Percentiles rank a stretch among this genome's conserved stretches.
phyloP scores from a whole-genome alignment of 2,888 invertebrate species.

The Mellilla xanthometata region DNA sequence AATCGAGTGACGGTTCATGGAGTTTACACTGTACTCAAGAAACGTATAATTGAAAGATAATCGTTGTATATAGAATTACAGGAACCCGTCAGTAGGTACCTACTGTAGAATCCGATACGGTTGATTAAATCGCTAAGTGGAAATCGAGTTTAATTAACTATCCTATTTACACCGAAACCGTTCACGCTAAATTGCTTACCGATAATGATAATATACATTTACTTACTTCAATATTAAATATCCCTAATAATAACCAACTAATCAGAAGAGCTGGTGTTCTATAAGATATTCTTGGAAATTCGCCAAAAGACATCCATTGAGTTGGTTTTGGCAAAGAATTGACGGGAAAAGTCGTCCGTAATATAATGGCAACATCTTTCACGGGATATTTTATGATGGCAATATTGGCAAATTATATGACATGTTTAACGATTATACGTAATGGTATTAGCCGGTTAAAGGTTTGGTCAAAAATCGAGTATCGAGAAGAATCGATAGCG shows the following conservation, averaged over 20 bases:
- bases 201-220: slow-evolving; percentile 8
- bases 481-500: too few relatives aligned
- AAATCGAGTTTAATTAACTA: slow-evolving; percentile 16
- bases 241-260: slow-evolving; percentile 25
- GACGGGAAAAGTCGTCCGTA: slow-evolving; percentile 33
- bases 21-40: too few relatives aligned
- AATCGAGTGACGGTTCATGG: too few relatives aligned
- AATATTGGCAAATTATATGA: slow-evolving; percentile 15
- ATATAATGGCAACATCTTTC: slow-evolving; percentile 23
- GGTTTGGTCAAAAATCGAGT: too few relatives aligned
- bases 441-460: slow-evolving; percentile 2
- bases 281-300: slow-evolving; percentile 32
- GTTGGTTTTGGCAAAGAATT: slow-evolving; percentile 51
- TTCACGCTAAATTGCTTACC: slow-evolving; percentile 17
- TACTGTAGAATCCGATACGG: slow-evolving; percentile 1
- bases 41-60: too few relatives aligned
- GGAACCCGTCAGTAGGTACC: too few relatives aligned
- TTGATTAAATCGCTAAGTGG: slow-evolving; percentile 12
- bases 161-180: slow-evolving; percentile 16
- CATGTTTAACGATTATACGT: slow-evolving; percentile 14
- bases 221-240: slow-evolving; percentile 18
- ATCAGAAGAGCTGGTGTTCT: slow-evolving; percentile 32
- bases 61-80: background rate
- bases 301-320: slow-evolving; percentile 46
- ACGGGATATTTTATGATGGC: slow-evolving; percentile 11